phyloP scores from a whole-genome alignment of 2,888 invertebrate species.

The Omphaloscelis lunosa region DNA sequence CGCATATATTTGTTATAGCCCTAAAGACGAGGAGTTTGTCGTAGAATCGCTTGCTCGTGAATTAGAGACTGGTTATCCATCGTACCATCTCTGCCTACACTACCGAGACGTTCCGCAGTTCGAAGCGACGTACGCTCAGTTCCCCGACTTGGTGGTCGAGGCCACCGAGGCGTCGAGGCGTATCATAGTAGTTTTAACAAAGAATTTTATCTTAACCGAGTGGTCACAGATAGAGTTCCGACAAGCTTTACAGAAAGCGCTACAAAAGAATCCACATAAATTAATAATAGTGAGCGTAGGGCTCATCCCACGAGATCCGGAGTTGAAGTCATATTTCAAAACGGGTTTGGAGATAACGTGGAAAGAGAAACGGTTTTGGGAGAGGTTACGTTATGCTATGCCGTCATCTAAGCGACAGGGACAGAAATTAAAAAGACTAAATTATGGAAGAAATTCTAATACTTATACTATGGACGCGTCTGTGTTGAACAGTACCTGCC shows the following conservation, averaged over 20 bases:
- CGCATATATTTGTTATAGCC: conserved; percentile 98
- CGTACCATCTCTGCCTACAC: conserved; percentile 96
- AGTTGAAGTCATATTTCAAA: conserved; percentile 96
- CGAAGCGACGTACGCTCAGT: conserved; percentile 93
- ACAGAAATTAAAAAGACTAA: conserved; percentile 89
- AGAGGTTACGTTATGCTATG: conserved; percentile 97
- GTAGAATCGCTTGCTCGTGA: conserved; percentile 96
- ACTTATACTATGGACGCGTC: conserved; percentile 95
- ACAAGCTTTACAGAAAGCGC: conserved; percentile 96
- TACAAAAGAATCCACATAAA: conserved; percentile 95
- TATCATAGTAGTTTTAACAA: conserved; percentile 96
- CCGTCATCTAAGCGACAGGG: conserved; percentile 94
- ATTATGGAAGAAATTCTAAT: conserved; percentile 95
- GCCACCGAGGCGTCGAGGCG: conserved; percentile 97
- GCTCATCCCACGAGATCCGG: conserved; percentile 95
- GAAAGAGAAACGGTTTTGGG: conserved; percentile 98
- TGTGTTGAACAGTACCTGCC: conserved; percentile 91
- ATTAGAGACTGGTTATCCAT: conserved; percentile 95
- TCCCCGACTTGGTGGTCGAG: conserved; percentile 94
- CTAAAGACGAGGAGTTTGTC: conserved; percentile 97
- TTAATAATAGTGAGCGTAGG: conserved; percentile 96
- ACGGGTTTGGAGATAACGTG: conserved; percentile 96
- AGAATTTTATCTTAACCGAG: conserved; percentile 97
- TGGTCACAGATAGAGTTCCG: conserved; percentile 98
- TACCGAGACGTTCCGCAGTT: conserved; percentile 95